Percentiles rank a stretch among this genome's conserved stretches.
These are phyloP conservation scores for Hylaeus volcanicus DNA, from an alignment of 1,140 invertebrate species.

Conservation along the genomic window DNA sequence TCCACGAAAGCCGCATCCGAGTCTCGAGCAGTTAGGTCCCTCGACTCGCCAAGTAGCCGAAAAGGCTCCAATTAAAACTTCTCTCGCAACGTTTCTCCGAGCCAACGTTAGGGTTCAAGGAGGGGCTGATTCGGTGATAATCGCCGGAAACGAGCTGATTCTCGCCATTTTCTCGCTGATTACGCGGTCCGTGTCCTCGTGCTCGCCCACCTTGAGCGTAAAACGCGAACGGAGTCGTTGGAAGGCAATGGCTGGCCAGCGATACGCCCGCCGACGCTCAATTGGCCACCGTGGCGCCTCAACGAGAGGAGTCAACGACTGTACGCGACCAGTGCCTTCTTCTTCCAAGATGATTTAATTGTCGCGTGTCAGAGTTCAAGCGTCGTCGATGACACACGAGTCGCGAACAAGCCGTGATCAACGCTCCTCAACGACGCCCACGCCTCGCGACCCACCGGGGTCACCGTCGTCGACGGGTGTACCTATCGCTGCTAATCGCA, in stretches of 20 bases:
- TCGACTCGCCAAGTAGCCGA: background rate
- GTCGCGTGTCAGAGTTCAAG: constrained; percentile 67
- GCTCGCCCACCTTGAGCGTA: constrained; percentile 46
- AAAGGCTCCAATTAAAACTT: constrained; percentile 29
- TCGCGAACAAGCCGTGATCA: constrained; percentile 21
- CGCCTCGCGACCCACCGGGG: background rate
- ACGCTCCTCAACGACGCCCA: constrained; percentile 28
- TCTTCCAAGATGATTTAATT: constrained; percentile 72
- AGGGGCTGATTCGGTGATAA: constrained; percentile 23
- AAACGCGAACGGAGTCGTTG: constrained; percentile 16
- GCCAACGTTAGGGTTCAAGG: background rate
- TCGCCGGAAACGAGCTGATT: constrained; percentile 61
- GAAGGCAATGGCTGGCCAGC: background rate
- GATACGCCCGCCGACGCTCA: constrained; percentile 64
- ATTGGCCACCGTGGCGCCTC: constrained; percentile 65
- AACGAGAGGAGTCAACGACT: constrained; percentile 59
- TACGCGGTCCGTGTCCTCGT: constrained; percentile 23
- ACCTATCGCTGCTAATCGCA: constrained; percentile 47
- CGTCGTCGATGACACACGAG: constrained; percentile 23
- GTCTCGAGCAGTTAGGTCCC: background rate
- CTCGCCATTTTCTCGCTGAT: constrained; percentile 45
- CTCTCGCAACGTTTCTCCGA: background rate
- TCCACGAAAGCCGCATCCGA: background rate
- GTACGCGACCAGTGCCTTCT: constrained; percentile 43
- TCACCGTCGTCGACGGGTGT: background rate